A percentile compares a stretch with the other conserved stretches of the same genome.
These are phyloP conservation scores for Spheniscus humboldti DNA, from an alignment of 2,797 vertebrate species.

Conservation along the genomic window DNA sequence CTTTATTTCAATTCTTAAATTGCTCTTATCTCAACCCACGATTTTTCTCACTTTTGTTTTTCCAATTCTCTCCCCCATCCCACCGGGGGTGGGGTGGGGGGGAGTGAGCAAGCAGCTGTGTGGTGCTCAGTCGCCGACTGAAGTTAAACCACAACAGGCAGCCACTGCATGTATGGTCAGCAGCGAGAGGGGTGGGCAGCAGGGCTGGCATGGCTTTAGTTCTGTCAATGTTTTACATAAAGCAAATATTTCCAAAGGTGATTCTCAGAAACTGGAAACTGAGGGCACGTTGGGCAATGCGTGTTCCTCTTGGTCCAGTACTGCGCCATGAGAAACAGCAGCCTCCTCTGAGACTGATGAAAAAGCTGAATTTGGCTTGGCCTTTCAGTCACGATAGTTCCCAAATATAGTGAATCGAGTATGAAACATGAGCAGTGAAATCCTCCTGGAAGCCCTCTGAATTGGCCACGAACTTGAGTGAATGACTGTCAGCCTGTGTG, in stretches of 20 bases:
- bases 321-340: background rate
- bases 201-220: background rate
- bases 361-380: background rate
- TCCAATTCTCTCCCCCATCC: no score
- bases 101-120: no score
- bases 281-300: rapidly evolving
- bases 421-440: rapidly evolving
- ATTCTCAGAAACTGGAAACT: background rate
- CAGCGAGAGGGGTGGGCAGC: background rate
- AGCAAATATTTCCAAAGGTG: background rate
- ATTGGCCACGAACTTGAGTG: rapidly evolving
- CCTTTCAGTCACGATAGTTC: background rate
- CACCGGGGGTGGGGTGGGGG: no score
- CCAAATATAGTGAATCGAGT: background rate
- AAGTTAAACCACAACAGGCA: background rate
- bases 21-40: no score
- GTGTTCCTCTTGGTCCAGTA: background rate
- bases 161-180: background rate
- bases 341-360: background rate
- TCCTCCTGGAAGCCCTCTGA: background rate
- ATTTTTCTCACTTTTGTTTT: no score
- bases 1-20: no score
- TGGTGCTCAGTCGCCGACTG: no score
- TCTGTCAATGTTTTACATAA: slow-evolving; percentile 10
- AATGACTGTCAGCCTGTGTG: background rate